A percentile compares a stretch with the other conserved stretches of the same genome.
Conservation (phyloP, 2,888 invertebrate species). For the Coelinius sp. region DNA sequence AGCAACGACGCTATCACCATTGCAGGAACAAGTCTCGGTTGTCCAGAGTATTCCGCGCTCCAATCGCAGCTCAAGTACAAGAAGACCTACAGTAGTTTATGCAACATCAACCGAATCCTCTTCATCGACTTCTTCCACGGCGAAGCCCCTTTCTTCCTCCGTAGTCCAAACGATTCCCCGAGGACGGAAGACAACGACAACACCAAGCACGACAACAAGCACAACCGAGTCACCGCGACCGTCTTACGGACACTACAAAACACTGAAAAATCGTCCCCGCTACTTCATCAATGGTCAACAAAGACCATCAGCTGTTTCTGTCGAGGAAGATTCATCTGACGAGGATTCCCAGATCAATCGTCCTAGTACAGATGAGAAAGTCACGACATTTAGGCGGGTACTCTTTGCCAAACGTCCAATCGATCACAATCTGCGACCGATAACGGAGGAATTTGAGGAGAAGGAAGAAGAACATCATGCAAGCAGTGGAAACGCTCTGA, state of each 20-base stretch:
- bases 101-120: slow-evolving; percentile 73
- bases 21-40: slow-evolving; percentile 67
- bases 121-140: slow-evolving; percentile 35
- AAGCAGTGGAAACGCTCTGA: slow-evolving; percentile 74
- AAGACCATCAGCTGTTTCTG: slow-evolving; percentile 51
- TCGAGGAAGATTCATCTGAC: slow-evolving; percentile 44
- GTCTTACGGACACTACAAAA: slow-evolving; percentile 62
- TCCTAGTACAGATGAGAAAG: slow-evolving; percentile 59
- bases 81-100: slow-evolving; percentile 61
- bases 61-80: slow-evolving; percentile 73
- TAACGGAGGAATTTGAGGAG: slow-evolving; percentile 57
- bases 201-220: slow-evolving; percentile 65
- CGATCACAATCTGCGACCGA: slow-evolving; percentile 66
- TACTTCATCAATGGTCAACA: slow-evolving; percentile 65
- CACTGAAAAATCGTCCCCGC: slow-evolving; percentile 58
- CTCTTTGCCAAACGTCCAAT: slow-evolving; percentile 63
- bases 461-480: slow-evolving; percentile 65
- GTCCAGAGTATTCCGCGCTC: slow-evolving; percentile 66
- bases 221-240: slow-evolving; percentile 62
- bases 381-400: slow-evolving; percentile 54
- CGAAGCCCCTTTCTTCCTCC: slow-evolving; percentile 13
- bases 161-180: slow-evolving; percentile 79
- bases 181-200: slow-evolving; percentile 68
- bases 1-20: slow-evolving; percentile 71
- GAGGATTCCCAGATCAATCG: slow-evolving; percentile 65